phyloP scores from a whole-genome alignment of 2,113 vertebrate species.

The Parotia lawesii region DNA sequence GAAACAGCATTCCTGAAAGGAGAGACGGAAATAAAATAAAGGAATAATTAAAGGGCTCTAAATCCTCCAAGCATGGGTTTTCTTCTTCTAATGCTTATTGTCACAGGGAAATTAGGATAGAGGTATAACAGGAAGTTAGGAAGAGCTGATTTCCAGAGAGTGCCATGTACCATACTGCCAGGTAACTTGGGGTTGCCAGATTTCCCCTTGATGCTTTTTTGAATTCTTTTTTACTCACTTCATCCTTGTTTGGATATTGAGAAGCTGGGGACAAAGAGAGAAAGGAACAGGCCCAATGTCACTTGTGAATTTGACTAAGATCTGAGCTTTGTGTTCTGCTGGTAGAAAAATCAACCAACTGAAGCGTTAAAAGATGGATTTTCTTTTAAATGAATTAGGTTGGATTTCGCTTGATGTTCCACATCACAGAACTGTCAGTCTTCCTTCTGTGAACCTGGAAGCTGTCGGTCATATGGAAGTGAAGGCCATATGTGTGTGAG shows the following conservation, averaged over 20 bases:
- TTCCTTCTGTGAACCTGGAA: conserved; percentile 5
- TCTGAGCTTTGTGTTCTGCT: neutral
- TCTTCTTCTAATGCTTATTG: neutral
- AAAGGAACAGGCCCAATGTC: neutral
- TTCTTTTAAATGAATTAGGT: neutral
- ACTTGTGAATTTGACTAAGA: neutral
- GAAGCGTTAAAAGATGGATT: neutral
- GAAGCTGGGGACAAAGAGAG: neutral
- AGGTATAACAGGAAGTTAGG: neutral
- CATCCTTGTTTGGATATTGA: neutral
- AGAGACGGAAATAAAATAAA: neutral
- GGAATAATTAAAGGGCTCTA: neutral
- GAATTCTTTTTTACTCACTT: neutral
- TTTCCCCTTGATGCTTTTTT: neutral
- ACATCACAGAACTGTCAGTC: neutral
- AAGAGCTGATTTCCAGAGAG: neutral
- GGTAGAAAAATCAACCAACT: neutral
- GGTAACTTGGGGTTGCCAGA: neutral
- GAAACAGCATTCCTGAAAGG: neutral
- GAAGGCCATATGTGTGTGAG: neutral
- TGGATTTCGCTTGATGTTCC: neutral
- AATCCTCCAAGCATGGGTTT: neutral
- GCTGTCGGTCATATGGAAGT: neutral
- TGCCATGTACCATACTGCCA: neutral
- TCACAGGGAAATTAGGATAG: neutral